Evolutionary conservation across 2,797 vertebrate genomes (phyloP).

Genomic region (Anguilla anguilla): DNA sequence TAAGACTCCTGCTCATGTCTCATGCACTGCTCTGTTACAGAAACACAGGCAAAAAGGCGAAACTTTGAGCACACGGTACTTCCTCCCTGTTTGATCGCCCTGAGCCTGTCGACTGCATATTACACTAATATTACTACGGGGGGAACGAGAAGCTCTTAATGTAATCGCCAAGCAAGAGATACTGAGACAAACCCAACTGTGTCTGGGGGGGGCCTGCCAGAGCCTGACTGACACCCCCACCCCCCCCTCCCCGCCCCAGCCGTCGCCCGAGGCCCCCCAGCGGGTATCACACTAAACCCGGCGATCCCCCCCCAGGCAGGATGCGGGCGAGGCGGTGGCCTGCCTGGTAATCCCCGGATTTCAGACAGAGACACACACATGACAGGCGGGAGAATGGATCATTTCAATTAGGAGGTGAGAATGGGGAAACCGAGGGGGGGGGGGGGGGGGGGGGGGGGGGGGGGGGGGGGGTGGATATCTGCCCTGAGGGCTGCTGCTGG

Average conservation of each 20-base stretch:
- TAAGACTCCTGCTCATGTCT: background rate
- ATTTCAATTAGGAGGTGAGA: constrained; percentile 19
- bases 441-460: background rate
- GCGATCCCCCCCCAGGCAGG: constrained; percentile 42
- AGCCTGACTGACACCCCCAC: constrained; percentile 24
- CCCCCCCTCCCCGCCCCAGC: background rate
- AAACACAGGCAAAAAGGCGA: background rate
- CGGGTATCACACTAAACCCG: constrained; percentile 37
- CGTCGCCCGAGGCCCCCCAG: constrained; percentile 32
- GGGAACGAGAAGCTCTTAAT: constrained; percentile 52
- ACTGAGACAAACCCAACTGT: constrained; percentile 44
- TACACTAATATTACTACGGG: background rate
- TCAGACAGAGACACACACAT: background rate
- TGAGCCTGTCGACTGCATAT: constrained; percentile 6
- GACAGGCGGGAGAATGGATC: background rate
- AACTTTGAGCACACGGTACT: background rate
- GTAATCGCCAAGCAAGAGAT: background rate
- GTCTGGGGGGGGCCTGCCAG: constrained; percentile 50
- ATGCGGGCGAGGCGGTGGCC: background rate
- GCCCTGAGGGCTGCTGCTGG: background rate
- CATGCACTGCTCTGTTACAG: background rate
- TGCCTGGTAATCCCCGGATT: background rate
- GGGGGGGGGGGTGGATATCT: background rate
- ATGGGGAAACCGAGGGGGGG: background rate
- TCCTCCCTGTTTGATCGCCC: background rate